These are phyloP conservation scores for Nesogale talazaci DNA, from an alignment of 2,113 vertebrate species.

Conservation along the genomic window DNA sequence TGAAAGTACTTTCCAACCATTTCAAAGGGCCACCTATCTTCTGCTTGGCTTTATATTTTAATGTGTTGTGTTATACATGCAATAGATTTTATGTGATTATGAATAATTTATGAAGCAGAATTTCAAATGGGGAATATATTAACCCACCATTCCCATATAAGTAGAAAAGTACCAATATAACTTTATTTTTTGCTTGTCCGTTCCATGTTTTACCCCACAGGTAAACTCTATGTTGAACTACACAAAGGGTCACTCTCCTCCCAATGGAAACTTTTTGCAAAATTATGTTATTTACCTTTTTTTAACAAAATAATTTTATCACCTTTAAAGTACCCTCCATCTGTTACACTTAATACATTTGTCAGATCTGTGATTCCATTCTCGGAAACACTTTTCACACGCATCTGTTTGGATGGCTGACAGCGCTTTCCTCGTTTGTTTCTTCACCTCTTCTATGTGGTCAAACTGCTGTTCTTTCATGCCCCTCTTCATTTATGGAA, in stretches of 20 bases:
- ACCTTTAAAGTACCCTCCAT: too few relatives aligned
- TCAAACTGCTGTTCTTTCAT: too few relatives aligned
- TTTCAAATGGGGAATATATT: neutral
- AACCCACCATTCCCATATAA: neutral
- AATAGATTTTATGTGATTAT: neutral
- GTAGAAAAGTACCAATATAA: conserved; percentile 18
- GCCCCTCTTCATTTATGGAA: too few relatives aligned
- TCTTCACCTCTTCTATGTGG: too few relatives aligned
- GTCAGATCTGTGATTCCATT: too few relatives aligned
- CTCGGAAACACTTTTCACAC: too few relatives aligned
- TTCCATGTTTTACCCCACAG: neutral
- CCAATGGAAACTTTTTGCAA: too few relatives aligned
- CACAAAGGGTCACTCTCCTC: neutral
- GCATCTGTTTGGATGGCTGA: too few relatives aligned
- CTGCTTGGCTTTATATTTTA: conserved; percentile 32
- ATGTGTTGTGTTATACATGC: conserved; percentile 3
- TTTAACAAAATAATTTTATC: too few relatives aligned
- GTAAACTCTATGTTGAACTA: neutral
- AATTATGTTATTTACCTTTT: too few relatives aligned
- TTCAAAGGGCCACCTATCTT: neutral
- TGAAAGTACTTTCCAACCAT: neutral
- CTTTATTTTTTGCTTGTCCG: neutral
- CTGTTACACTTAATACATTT: too few relatives aligned
- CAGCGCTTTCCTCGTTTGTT: too few relatives aligned
- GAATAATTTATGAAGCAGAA: neutral